These are phyloP conservation scores for Agrilus cyanescens DNA, from an alignment of 2,888 invertebrate species.

Conservation along the genomic window DNA sequence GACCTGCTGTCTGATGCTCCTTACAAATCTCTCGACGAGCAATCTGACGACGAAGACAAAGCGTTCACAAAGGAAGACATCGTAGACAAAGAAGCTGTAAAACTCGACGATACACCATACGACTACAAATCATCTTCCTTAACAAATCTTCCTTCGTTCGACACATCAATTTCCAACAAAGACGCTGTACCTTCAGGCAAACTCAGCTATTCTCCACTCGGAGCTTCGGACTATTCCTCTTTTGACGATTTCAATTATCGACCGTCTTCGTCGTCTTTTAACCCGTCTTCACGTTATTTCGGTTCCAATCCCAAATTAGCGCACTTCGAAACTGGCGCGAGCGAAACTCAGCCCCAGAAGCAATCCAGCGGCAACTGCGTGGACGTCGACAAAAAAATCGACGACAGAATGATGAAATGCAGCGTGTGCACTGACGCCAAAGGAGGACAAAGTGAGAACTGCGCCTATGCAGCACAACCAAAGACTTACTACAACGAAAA, in stretches of 20 bases:
- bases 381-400: conserved; percentile 43
- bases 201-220: conserved; percentile 16
- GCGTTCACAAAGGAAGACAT: conserved; percentile 9
- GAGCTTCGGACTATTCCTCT: conserved; percentile 17
- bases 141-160: no score
- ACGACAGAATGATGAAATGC: conserved; percentile 36
- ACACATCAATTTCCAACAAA: conserved; percentile 23
- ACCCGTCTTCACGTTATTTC: conserved; percentile 29
- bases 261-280: conserved; percentile 19
- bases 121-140: no score
- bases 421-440: conserved; percentile 43
- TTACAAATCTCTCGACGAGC: no score
- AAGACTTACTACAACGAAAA: conserved; percentile 31
- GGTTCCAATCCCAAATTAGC: conserved; percentile 4
- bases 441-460: conserved; percentile 45
- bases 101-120: no score
- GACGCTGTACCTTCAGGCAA: conserved; percentile 26
- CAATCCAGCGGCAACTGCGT: conserved; percentile 42
- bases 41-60: conserved; percentile 9
- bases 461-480: conserved; percentile 42
- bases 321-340: conserved; percentile 18
- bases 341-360: conserved; percentile 7
- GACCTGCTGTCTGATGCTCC: no score
- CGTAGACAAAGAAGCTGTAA: no score
- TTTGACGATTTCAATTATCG: conserved; percentile 14